Evolutionary conservation across 2,888 invertebrate species (phyloP).

Genomic region (Trachelus tabidus): DNA sequence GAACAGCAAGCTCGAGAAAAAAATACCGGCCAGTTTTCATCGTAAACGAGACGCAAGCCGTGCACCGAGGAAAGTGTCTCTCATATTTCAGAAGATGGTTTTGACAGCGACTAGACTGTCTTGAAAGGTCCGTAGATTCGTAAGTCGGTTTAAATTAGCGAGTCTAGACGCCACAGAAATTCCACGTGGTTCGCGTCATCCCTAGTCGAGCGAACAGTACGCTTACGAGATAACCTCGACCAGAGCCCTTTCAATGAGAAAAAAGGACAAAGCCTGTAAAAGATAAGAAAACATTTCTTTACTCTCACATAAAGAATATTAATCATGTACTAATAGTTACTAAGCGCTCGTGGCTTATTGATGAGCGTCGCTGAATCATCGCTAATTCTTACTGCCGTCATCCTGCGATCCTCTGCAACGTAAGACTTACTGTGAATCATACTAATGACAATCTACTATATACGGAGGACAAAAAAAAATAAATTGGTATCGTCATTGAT

Average conservation of each 20-base stretch:
- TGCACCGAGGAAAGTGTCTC: conserved; percentile 29
- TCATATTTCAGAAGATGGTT: conserved; percentile 46
- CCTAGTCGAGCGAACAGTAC: not conserved
- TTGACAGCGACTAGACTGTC: conserved; percentile 41
- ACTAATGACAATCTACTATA: not conserved
- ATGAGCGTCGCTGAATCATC: not conserved
- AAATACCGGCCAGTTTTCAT: conserved; percentile 12
- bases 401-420: not conserved
- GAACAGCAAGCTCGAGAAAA: conserved; percentile 4
- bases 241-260: not conserved
- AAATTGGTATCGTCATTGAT: not conserved
- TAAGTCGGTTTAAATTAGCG: conserved; percentile 53
- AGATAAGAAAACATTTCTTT: not conserved
- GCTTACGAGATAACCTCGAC: not conserved
- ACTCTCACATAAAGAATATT: not conserved
- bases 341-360: not conserved
- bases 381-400: not conserved
- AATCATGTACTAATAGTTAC: not conserved
- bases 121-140: conserved; percentile 32
- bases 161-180: conserved; percentile 54
- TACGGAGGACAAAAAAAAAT: not conserved
- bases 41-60: not conserved
- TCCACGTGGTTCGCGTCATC: conserved; percentile 33
- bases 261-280: not conserved
- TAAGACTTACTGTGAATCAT: not conserved